Base-by-base conservation (phyloP, 2,113 vertebrate genomes). In the Corythaeola cristata region DNA sequence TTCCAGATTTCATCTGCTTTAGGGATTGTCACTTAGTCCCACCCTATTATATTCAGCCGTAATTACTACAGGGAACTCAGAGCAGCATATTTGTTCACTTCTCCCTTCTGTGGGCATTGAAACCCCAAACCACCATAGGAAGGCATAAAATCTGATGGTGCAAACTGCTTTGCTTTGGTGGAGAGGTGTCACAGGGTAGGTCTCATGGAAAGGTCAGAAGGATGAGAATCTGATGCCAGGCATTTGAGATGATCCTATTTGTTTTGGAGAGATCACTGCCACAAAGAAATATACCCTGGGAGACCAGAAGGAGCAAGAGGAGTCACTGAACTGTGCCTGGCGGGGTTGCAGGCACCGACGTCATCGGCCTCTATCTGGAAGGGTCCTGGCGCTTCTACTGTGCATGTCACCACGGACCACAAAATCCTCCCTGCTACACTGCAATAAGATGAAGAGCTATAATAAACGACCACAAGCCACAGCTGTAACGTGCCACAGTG, bases 401-500 rank as follows among this genome's bases (percentile, higher is more conserved):
- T 76, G 75, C 39, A 6, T 92, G 72, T 81, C 88, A 80, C 92
- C 91, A 84, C 2, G 6, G 79, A 90, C 94, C 95, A 92, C 96
- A 97, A 66, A 64, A 84, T 69, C 76, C 83, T 95, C 50, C 53
- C 73, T 86, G 39, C 79, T 88, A 63, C 72, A 86, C 50, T 93
- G 90, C 33, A 84, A 74, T 67, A 60, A 89, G 37, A 67, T 71
- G 47, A 80, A 96, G 59, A 86, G 41, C 86, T 89, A 12, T 93
- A 90, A 89, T 86, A 81, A 74, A 83, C 88, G 89, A 83, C 93
- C 93, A 64, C 67, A 94, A 90, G 75, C 55, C 92, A 73, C 63
- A 77, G 67, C 72, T 81, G 55, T 66, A 90, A 77, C 0, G 3
- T 73, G 75, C 83, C 79, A 50, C 63, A 88, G n/a, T 67, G 64